A percentile compares a stretch with the other conserved stretches of the same genome.
These are phyloP conservation scores for Epicauta chinensis DNA, from an alignment of 1,140 invertebrate genomes.

Conservation along the genomic window DNA sequence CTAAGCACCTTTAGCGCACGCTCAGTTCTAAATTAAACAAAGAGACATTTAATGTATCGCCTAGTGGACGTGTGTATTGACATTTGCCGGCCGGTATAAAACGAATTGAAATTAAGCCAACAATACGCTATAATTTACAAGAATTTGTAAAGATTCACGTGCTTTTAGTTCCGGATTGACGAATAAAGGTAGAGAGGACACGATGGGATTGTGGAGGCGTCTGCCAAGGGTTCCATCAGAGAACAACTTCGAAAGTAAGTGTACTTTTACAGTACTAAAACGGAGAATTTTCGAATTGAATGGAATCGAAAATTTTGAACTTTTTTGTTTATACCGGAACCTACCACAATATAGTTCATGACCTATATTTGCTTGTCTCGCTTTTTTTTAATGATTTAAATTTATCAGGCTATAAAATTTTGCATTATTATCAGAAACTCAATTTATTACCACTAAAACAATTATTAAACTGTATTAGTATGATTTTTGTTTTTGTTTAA, in stretches of 20 bases:
- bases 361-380: neutral
- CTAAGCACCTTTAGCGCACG: slow-evolving; percentile 12
- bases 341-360: slow-evolving; percentile 14
- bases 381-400: too few relatives aligned
- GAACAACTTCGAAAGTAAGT: slow-evolving; percentile 24
- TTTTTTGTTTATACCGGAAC: slow-evolving; percentile 1
- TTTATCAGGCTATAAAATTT: too few relatives aligned
- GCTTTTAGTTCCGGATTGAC: too few relatives aligned
- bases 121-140: neutral
- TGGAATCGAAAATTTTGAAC: too few relatives aligned
- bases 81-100: slow-evolving; percentile 3
- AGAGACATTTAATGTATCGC: neutral
- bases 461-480: too few relatives aligned
- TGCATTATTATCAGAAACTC: too few relatives aligned
- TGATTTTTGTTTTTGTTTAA: too few relatives aligned
- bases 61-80: neutral
- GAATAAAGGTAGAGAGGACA: neutral
- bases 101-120: slow-evolving; percentile 1
- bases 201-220: slow-evolving; percentile 26
- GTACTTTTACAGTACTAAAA: too few relatives aligned
- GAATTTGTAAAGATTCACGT: too few relatives aligned
- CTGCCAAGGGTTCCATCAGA: slow-evolving; percentile 25
- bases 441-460: too few relatives aligned
- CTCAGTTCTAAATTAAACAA: slow-evolving; percentile 1
- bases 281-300: too few relatives aligned